Conservation (phyloP, 2,113 vertebrate genomes). For the Proteles cristata region DNA sequence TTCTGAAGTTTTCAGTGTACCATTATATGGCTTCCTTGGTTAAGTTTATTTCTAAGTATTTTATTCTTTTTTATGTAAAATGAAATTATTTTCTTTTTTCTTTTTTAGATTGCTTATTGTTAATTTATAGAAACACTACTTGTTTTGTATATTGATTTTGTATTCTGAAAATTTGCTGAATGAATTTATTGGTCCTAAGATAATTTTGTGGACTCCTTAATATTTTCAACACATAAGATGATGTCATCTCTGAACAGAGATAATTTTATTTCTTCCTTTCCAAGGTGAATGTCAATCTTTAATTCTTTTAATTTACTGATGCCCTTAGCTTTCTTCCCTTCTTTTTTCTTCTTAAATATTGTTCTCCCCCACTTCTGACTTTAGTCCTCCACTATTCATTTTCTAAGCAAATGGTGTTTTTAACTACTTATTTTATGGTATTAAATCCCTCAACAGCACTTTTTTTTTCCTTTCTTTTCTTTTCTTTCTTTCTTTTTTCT, state of each 20-base stretch:
- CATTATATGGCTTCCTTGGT: background rate
- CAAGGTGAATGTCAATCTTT: background rate
- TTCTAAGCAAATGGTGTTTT: background rate
- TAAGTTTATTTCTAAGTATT: background rate
- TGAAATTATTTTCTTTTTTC: background rate
- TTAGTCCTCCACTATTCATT: background rate
- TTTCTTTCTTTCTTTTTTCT: no score
- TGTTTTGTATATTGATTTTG: background rate
- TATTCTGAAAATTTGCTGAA: background rate
- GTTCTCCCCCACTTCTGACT: background rate
- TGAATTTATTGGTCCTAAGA: background rate
- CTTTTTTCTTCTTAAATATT: background rate
- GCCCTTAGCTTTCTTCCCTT: background rate
- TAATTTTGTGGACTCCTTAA: background rate
- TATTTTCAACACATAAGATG: background rate
- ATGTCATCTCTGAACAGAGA: background rate
- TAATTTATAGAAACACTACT: background rate
- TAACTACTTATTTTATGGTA: background rate
- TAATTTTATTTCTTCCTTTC: background rate
- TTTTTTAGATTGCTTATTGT: background rate
- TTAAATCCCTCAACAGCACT: background rate
- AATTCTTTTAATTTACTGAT: background rate
- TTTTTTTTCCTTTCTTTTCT: no score
- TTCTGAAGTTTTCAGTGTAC: background rate
- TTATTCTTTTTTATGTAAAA: background rate